Evolutionary conservation across 2,797 vertebrate species (phyloP), one percentile per base, ranked within the genome.

Genomic region (Crocodylus rhombifer): DNA sequence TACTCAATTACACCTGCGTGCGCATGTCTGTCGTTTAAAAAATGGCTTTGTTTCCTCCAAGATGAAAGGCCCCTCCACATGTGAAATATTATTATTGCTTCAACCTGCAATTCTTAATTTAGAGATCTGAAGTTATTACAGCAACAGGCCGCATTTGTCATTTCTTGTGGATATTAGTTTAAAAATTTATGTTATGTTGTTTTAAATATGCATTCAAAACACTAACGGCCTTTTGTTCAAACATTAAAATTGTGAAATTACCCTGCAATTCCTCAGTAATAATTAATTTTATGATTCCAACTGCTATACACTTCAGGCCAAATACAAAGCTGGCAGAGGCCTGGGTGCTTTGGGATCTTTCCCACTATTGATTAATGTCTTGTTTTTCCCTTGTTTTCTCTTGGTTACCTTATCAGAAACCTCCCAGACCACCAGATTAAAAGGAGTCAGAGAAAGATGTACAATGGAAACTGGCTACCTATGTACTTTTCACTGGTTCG

Each of bases 161-260:
- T 92, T 42, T 3, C 1, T 83, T 89, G 78, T 80, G 90, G 64
- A 36, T 92, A 96, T 89, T 95, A 21, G 69, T 92, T 96, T 7
- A 89, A 96, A 93, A 94, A 96, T 84, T 80, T 88, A 92, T 95
- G 93, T 56, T 69, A 88, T 80, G 58, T 74, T 86, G 17, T 64
- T 94, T 95, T 91, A 97, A 96, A 93, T 93, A 91, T 82, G 88
- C 67, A 91, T 92, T 96, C 76, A 82, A 80, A 93, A 84, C 84
- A 91, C 79, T 92, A 87, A 91, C 90, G 42, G 28, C 64, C 86
- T 84, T 91, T 93, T 96, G 84, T 94, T 91, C 92, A 89, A 90
- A 84, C 88, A 82, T 93, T 80, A 87, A 91, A 83, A 90, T 86
- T 77, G 42, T 69, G 67, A 64, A 76, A 87, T 90, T 93, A 89